Evolutionary conservation across 2,797 vertebrate species (phyloP).

Genomic region (Steatocranus sp.): DNA sequence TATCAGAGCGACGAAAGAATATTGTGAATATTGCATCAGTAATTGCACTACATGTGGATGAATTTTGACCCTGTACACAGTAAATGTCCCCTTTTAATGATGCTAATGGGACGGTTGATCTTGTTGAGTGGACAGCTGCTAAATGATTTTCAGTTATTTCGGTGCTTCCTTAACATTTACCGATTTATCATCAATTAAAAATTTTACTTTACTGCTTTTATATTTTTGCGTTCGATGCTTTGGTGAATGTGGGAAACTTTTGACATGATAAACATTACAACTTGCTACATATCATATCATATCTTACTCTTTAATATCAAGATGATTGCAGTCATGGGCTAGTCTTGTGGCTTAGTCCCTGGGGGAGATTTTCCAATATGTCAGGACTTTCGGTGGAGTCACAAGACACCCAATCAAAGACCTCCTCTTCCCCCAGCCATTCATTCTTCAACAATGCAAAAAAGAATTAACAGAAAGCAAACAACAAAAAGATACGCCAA

Average conservation of each 20-base stretch:
- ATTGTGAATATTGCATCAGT: not conserved
- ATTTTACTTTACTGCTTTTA: not conserved
- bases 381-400: not conserved
- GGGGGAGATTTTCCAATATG: not conserved
- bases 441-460: not conserved
- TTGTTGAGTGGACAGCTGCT: not conserved
- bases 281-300: not conserved
- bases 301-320: not conserved
- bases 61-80: not conserved
- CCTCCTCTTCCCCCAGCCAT: not conserved
- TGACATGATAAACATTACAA: not conserved
- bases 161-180: not conserved
- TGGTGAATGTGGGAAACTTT: not conserved
- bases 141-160: not conserved
- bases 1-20: not conserved
- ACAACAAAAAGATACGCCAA: not conserved
- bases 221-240: not conserved
- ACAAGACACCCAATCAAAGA: not conserved
- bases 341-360: not conserved
- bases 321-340: not conserved
- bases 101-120: fast-evolving
- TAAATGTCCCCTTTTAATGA: not conserved
- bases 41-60: not conserved
- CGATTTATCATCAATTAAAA: not conserved
- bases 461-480: not conserved